Evolutionary conservation across 2,888 invertebrate species (phyloP).

Genomic region (Dusona sp.): DNA sequence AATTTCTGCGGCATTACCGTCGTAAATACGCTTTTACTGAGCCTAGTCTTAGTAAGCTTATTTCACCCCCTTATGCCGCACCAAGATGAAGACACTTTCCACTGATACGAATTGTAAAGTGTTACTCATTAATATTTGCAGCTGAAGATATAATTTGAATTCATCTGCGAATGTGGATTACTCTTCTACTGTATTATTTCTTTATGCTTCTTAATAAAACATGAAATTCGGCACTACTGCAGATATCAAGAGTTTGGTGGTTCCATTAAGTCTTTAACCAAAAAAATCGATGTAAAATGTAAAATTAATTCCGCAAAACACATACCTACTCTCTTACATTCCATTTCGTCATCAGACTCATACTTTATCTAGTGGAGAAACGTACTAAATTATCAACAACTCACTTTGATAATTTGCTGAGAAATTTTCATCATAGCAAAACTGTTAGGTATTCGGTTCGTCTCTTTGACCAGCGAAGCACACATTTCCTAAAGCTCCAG

Average conservation of each 20-base stretch:
- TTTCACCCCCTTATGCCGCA: slow-evolving; percentile 30
- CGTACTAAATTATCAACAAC: slow-evolving; percentile 22
- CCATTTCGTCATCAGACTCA: slow-evolving; percentile 14
- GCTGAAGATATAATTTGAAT: background rate
- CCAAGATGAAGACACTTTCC: slow-evolving; percentile 50
- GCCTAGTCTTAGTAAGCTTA: slow-evolving; percentile 45
- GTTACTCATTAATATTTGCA: slow-evolving; percentile 5
- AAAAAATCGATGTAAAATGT: slow-evolving; percentile 18
- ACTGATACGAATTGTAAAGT: slow-evolving; percentile 22
- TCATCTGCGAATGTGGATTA: background rate
- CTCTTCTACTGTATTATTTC: slow-evolving; percentile 1
- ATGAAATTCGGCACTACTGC: background rate
- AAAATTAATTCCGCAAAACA: slow-evolving; percentile 5
- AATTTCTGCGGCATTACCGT: slow-evolving; percentile 64
- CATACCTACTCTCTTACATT: background rate
- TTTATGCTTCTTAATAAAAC: background rate
- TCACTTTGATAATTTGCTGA: slow-evolving; percentile 46
- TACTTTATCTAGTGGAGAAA: slow-evolving; percentile 10
- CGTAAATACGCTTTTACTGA: slow-evolving; percentile 65
- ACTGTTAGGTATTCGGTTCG: slow-evolving; percentile 44
- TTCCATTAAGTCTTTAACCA: background rate
- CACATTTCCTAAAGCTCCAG: slow-evolving; percentile 32
- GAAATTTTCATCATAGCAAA: slow-evolving; percentile 52
- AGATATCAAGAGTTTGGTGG: background rate
- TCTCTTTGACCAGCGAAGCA: slow-evolving; percentile 58